A percentile compares a stretch with the other conserved stretches of the same genome.
phyloP scores from a whole-genome alignment of 53 echinoderm and acorn worm genomes.

The Holothuria leucospilota region DNA sequence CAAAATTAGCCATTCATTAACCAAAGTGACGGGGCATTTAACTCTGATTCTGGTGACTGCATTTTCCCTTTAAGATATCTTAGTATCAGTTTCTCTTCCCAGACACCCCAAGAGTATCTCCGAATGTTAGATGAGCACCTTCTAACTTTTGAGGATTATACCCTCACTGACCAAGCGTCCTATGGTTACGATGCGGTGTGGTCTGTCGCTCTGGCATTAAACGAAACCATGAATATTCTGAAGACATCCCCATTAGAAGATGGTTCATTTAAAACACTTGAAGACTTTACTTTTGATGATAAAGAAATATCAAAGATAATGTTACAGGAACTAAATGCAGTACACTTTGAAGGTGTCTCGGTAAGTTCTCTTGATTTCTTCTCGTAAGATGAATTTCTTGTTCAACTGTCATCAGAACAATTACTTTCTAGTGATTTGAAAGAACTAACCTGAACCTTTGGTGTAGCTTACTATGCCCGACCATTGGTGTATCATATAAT shows the following conservation, averaged over 20 bases:
- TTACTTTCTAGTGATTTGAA: too few relatives aligned
- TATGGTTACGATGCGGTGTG: constrained; percentile 68
- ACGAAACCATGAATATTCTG: constrained; percentile 46
- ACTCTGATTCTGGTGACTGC: too few relatives aligned
- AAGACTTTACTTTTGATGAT: constrained; percentile 69
- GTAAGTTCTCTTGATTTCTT: not conserved
- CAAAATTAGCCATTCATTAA: too few relatives aligned
- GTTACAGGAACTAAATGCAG: constrained; percentile 52
- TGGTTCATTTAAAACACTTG: constrained; percentile 42
- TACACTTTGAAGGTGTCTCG: constrained; percentile 56
- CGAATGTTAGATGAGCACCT: constrained; percentile 20
- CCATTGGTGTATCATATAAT: too few relatives aligned
- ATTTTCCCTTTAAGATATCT: too few relatives aligned
- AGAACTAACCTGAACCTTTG: too few relatives aligned
- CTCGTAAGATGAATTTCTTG: not conserved
- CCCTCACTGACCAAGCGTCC: not conserved
- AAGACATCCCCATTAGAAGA: constrained; percentile 30
- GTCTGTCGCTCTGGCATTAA: constrained; percentile 65
- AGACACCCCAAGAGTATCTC: constrained; percentile 16
- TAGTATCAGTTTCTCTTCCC: not conserved
- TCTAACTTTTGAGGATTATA: not conserved
- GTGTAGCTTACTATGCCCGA: too few relatives aligned
- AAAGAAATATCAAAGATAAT: constrained; percentile 62
- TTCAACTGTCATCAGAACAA: too few relatives aligned
- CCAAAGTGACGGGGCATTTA: too few relatives aligned